phyloP scores from a whole-genome alignment of 2,888 invertebrate species.

The Melikaiella ostensackeni region DNA sequence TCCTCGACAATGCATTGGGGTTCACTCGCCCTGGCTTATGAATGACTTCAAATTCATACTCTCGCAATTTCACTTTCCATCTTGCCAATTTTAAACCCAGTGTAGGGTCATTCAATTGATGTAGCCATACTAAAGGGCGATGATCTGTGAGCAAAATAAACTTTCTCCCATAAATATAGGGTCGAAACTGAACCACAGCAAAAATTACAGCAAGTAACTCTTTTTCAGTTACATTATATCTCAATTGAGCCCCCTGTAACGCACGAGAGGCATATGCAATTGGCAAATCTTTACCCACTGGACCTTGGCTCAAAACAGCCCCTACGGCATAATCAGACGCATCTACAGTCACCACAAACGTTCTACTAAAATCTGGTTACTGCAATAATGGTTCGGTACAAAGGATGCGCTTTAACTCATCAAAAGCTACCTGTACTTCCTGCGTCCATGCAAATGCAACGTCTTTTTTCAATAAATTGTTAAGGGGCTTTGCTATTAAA shows the following conservation, averaged over 20 bases:
- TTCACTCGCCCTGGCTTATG: no score
- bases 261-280: slow-evolving; percentile 64
- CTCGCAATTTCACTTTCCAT: no score
- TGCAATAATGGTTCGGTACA: slow-evolving; percentile 57
- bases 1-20: no score
- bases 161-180: no score
- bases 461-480: slow-evolving; percentile 43
- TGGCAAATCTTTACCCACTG: slow-evolving; percentile 60
- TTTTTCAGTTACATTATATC: neutral
- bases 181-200: no score
- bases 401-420: slow-evolving; percentile 26
- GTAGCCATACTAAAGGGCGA: no score
- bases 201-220: no score
- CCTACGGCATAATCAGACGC: slow-evolving; percentile 64
- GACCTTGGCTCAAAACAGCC: slow-evolving; percentile 62
- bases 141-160: no score
- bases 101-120: no score
- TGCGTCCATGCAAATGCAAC: slow-evolving; percentile 45
- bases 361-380: slow-evolving; percentile 68
- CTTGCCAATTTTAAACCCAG: no score
- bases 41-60: no score
- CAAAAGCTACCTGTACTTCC: slow-evolving; percentile 42
- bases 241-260: neutral
- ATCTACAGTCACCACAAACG: slow-evolving; percentile 66
- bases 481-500: slow-evolving; percentile 43